Percentiles rank a stretch among this genome's conserved stretches.
Evolutionary conservation across 2,113 vertebrate species (phyloP).

Genomic region (Andinoacara biseriatus): DNA sequence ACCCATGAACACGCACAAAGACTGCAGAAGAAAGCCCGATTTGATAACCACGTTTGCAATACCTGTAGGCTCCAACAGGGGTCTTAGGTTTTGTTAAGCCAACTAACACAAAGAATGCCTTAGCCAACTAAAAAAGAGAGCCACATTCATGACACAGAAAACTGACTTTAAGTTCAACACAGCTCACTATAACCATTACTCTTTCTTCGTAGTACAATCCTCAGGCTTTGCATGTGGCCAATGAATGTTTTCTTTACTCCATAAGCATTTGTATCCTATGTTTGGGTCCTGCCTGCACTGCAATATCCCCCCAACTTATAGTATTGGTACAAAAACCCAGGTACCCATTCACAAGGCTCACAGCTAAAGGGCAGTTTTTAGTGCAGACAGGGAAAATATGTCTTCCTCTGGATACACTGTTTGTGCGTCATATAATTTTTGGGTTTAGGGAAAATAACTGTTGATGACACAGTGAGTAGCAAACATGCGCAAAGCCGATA

Average conservation of each 20-base stretch:
- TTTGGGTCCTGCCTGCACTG: neutral
- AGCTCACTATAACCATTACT: neutral
- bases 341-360: neutral
- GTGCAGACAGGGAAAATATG: neutral
- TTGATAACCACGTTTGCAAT: neutral
- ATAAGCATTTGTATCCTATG: neutral
- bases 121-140: neutral
- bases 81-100: neutral
- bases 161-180: neutral
- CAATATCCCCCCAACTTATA: neutral
- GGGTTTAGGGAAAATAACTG: neutral
- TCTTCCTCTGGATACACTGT: neutral
- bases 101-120: neutral
- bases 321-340: neutral
- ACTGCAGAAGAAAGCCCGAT: neutral
- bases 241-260: neutral
- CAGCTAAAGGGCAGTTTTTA: too few relatives aligned
- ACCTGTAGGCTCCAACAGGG: neutral
- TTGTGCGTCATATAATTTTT: neutral
- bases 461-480: neutral
- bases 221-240: neutral
- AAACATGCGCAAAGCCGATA: constrained; percentile 1
- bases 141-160: neutral
- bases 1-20: neutral
- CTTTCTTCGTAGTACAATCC: neutral